Evolutionary conservation across 2,797 vertebrate genomes (phyloP).

Genomic region (Notoglanidium macrostoma): DNA sequence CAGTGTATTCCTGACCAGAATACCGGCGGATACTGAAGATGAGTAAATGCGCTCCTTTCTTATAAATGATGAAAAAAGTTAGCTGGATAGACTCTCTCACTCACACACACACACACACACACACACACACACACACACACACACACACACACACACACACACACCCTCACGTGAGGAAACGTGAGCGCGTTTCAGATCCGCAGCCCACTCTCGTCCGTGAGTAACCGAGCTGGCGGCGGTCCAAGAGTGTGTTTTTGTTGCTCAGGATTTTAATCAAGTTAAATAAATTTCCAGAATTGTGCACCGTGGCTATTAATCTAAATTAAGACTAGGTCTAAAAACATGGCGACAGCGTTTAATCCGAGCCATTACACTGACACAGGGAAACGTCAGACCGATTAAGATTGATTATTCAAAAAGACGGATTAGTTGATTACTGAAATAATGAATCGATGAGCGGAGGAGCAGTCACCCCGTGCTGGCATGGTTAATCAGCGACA

Average conservation of each 20-base stretch:
- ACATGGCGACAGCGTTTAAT: background rate
- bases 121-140: no score
- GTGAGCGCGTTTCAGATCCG: background rate
- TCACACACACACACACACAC: no score
- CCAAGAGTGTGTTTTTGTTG: background rate
- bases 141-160: no score
- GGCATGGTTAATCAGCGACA: background rate
- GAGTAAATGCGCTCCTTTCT: no score
- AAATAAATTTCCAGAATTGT: background rate
- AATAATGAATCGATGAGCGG: background rate
- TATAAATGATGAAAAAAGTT: no score
- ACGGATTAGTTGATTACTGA: background rate
- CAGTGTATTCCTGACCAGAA: no score
- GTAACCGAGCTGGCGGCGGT: background rate
- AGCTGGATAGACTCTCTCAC: background rate
- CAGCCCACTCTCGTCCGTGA: background rate
- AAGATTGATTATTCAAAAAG: background rate
- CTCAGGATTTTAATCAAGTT: background rate
- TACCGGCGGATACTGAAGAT: no score
- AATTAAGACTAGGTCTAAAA: background rate
- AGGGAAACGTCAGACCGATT: background rate
- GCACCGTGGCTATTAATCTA: background rate
- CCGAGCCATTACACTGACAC: no score
- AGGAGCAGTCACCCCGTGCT: no score
- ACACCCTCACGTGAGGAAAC: background rate